phyloP scores from a whole-genome alignment of 35 echinoderm and acorn worm genomes.

The Amphiura filiformis region DNA sequence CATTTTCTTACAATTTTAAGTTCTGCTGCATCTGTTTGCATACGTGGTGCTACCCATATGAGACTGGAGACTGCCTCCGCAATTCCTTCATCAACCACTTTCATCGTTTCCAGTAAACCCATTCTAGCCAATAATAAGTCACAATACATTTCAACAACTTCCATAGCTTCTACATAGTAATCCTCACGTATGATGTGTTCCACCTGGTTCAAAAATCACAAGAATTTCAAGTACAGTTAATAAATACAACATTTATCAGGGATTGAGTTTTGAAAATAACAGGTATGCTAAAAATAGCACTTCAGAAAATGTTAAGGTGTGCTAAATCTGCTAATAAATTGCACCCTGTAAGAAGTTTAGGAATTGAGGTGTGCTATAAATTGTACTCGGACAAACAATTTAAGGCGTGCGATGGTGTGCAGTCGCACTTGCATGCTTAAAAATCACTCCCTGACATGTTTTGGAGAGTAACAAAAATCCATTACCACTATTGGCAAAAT shows the following conservation, averaged over 20 bases:
- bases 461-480: too few species aligned
- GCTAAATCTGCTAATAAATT: neutral
- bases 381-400: too few species aligned
- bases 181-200: slow-evolving; percentile 99
- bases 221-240: neutral
- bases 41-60: slow-evolving; percentile 90
- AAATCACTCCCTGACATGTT: too few species aligned
- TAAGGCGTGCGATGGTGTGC: too few species aligned
- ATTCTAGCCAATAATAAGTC: slow-evolving; percentile 83
- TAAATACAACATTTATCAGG: neutral
- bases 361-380: too few species aligned
- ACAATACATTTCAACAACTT: slow-evolving; percentile 88
- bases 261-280: neutral
- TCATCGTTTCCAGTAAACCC: slow-evolving; percentile 74
- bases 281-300: neutral
- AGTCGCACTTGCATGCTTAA: neutral
- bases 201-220: slow-evolving; percentile 46
- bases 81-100: slow-evolving; percentile 68
- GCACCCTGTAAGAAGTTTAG: too few species aligned
- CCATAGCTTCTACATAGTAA: slow-evolving; percentile 99
- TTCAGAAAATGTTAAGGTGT: too few species aligned
- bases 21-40: slow-evolving; percentile 78
- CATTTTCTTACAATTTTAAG: slow-evolving; percentile 86
- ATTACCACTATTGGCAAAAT: too few species aligned
- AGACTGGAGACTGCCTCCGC: slow-evolving; percentile 72